Conservation (phyloP, 2,888 invertebrate species). For the Cheilosia impressa region DNA sequence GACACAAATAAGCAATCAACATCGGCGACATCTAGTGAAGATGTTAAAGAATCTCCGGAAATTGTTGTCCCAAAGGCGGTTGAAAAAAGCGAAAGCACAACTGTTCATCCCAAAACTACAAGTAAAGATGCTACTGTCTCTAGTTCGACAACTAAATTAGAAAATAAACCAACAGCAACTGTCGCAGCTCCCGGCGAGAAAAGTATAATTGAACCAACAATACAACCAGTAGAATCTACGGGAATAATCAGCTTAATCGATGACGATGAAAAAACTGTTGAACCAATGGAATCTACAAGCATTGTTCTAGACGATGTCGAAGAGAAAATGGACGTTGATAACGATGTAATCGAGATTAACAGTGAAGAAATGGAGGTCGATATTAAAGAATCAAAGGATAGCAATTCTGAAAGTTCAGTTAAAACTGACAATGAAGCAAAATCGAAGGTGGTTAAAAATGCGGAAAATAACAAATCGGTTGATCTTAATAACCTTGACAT, state of each 20-base stretch:
- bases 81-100: not conserved
- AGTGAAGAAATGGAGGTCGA: slow-evolving; percentile 41
- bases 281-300: slow-evolving; percentile 17
- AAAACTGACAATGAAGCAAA: slow-evolving; percentile 23
- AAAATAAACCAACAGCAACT: not conserved
- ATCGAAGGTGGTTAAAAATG: not conserved
- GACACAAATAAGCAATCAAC: not conserved
- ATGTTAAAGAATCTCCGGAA: not conserved
- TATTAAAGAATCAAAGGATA: not conserved
- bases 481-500: not conserved
- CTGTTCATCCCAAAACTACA: not conserved
- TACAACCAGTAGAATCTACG: slow-evolving; percentile 22
- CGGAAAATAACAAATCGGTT: not conserved
- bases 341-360: not conserved
- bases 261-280: not conserved
- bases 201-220: not conserved
- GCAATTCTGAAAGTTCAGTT: slow-evolving; percentile 13
- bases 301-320: slow-evolving; percentile 21
- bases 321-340: slow-evolving; percentile 6
- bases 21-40: slow-evolving; percentile 26
- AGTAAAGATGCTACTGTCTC: slow-evolving; percentile 48
- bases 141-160: slow-evolving; percentile 43
- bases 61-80: not conserved
- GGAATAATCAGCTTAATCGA: not conserved
- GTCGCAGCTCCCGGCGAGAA: not conserved